phyloP scores from a whole-genome alignment of 1,140 invertebrate genomes.

The Maconellicoccus hirsutus region DNA sequence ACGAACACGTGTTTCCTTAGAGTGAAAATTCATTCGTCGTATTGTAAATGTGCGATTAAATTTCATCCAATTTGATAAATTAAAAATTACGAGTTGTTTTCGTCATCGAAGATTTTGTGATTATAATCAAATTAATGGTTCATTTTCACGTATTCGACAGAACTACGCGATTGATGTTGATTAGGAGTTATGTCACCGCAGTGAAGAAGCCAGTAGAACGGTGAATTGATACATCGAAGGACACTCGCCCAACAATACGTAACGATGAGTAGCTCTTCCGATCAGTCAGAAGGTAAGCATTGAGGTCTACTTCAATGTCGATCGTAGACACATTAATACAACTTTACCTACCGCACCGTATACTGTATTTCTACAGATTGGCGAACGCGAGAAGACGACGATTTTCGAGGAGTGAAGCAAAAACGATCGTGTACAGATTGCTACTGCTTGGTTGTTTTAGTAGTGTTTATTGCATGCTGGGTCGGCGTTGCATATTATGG shows the following conservation, averaged over 20 bases:
- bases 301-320: background rate
- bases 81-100: too few species aligned
- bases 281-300: background rate
- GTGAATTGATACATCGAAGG: background rate
- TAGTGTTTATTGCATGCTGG: background rate
- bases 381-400: background rate
- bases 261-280: background rate
- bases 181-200: background rate
- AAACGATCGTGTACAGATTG: conserved; percentile 6
- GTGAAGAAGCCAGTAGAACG: background rate
- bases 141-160: too few species aligned
- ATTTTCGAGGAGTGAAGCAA: background rate
- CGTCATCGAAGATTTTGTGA: too few species aligned
- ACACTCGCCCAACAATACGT: background rate
- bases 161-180: background rate
- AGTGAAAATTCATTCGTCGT: too few species aligned
- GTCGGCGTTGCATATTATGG: background rate
- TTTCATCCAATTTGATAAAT: too few species aligned
- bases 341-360: too few species aligned
- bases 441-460: background rate
- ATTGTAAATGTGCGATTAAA: too few species aligned
- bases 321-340: too few species aligned
- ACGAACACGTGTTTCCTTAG: too few species aligned
- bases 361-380: background rate
- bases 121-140: too few species aligned